A percentile compares a stretch with the other conserved stretches of the same genome.
Conservation (phyloP, 2,113 vertebrate species). For the Pithys albifrons region DNA sequence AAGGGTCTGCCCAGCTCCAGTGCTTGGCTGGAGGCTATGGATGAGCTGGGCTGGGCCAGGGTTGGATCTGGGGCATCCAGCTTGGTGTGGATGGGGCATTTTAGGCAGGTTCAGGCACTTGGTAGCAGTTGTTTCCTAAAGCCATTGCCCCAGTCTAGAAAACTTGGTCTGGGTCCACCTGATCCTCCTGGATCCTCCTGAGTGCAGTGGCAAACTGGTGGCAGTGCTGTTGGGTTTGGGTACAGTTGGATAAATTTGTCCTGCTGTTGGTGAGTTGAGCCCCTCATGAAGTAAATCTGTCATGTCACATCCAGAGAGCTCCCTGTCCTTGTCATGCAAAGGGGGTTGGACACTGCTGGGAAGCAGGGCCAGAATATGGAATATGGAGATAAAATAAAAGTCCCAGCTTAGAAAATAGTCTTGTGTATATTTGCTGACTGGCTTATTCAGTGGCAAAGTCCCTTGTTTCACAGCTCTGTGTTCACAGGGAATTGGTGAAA, state of each 20-base stretch:
- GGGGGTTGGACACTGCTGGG: neutral
- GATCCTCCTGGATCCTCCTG: neutral
- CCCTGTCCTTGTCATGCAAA: fast-evolving
- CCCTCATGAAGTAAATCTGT: neutral
- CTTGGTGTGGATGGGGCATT: neutral
- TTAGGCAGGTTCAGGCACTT: neutral
- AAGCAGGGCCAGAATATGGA: neutral
- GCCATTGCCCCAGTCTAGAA: neutral
- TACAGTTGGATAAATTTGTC: neutral
- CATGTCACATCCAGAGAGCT: neutral
- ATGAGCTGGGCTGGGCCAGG: fast-evolving
- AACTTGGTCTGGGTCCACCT: neutral
- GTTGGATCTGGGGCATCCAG: neutral
- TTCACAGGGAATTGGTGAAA: neutral
- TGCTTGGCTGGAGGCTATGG: neutral
- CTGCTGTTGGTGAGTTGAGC: neutral
- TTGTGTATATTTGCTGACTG: fast-evolving
- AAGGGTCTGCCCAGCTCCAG: neutral
- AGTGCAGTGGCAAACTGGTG: neutral
- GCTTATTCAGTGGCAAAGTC: neutral
- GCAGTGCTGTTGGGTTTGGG: neutral
- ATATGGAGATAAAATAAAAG: neutral
- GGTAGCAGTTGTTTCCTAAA: neutral
- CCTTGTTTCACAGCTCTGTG: neutral
- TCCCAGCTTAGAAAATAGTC: neutral